Base-by-base conservation (phyloP, 2,797 vertebrate species). In the Peromyscus eremicus region DNA sequence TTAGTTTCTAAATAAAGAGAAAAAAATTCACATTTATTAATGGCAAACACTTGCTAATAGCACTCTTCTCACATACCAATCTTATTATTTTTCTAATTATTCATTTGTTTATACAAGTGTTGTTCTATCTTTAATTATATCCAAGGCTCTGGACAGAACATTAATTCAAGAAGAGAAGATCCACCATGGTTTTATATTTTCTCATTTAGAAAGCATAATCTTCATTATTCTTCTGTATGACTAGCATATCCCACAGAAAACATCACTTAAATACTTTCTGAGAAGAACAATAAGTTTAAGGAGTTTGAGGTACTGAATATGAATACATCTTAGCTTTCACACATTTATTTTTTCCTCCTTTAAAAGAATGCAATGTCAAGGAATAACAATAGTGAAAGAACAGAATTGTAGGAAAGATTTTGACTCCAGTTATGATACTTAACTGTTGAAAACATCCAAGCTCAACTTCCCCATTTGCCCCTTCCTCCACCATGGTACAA, bases 101-200 rank as follows among this genome's bases (percentile, higher is more conserved):
- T 81, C 25, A 81, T 46, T 60, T 66, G 81, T 80, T 96, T 89
- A 89, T 71, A 49, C 29, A 90, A 73, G 32, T 52, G 52, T 11
- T 60, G 34, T 60, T 71, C 57, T 87, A 52, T 25, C 19, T 27
- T 83, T 79, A 37, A 34, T 83, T 80, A 92, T 86, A 11, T 89
- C 66, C 34, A 11, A 83, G 9, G 3, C 32, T 76, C 19, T 92
- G 21, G 12, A 52, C 64, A 93, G 76, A 80, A 73, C 4, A 2
- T 68, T 79, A 80, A 52, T 32, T 9, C 17, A 80, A 92, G 21
- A 55, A 71, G 40, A 93, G 34, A 85, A 37, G 23, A 62, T 46
- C 27, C 32, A 89, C 2, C 6, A 29, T 76, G 17, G 1, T 5
- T 89, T 34, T 62, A 12, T 43, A 49, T 57, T 81, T 82, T 81